These are phyloP conservation scores for Embiotoca jacksoni DNA, from an alignment of 2,113 vertebrate genomes.

Conservation along the genomic window DNA sequence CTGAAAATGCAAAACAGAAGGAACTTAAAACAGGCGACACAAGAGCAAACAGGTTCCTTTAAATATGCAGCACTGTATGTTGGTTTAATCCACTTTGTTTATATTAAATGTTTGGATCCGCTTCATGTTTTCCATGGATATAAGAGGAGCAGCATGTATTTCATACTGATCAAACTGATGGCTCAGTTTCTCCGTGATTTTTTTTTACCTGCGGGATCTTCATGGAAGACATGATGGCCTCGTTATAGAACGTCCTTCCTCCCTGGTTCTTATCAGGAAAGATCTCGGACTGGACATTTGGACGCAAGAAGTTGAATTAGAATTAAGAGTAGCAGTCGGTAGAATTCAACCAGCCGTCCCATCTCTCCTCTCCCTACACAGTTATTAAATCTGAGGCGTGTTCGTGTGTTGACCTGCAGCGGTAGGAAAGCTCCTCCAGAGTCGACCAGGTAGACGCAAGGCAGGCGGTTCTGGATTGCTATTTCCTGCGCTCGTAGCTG, in stretches of 20 bases:
- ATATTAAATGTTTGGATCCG: too few species aligned
- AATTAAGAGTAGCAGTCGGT: not conserved
- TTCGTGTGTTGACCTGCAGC: slow-evolving; percentile 83
- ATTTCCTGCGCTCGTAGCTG: slow-evolving; percentile 89
- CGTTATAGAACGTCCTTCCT: slow-evolving; percentile 89
- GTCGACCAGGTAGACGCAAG: slow-evolving; percentile 88
- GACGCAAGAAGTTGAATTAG: not conserved
- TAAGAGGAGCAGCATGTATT: too few species aligned
- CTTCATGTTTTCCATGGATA: too few species aligned
- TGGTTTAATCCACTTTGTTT: too few species aligned
- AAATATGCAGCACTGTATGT: too few species aligned
- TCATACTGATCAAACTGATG: too few species aligned
- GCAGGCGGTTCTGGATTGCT: slow-evolving; percentile 87
- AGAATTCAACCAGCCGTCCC: not conserved
- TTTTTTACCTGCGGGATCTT: slow-evolving; percentile 88
- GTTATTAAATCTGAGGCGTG: not conserved
- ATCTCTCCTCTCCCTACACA: too few species aligned
- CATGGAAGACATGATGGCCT: slow-evolving; percentile 90
- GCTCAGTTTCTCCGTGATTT: too few species aligned
- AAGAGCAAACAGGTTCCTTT: too few species aligned
- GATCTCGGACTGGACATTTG: slow-evolving; percentile 86
- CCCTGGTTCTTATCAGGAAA: slow-evolving; percentile 91
- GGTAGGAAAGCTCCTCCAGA: slow-evolving; percentile 90
- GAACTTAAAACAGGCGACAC: too few species aligned
- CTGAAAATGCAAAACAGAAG: too few species aligned